Base-by-base conservation (phyloP, 2,888 invertebrate species). In the Axea sp. region DNA sequence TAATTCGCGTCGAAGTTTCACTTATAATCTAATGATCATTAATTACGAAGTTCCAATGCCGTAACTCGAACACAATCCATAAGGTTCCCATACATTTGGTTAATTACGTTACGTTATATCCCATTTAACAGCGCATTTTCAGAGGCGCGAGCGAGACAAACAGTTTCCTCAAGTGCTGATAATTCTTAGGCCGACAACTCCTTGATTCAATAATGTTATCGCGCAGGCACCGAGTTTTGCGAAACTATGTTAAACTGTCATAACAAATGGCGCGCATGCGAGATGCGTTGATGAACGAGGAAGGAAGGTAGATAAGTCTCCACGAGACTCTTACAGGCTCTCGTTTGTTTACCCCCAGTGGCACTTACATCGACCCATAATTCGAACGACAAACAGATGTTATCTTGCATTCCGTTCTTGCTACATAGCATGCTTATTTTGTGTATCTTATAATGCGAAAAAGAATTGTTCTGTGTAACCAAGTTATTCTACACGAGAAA, bases 241-340 rank as follows among this genome's bases (percentile, higher is more conserved):
- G 60, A 55, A 73, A 73, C 62, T 67, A 41, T 73, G 67, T 49
- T 73, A 62, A 73, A 73, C 55, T 57, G 67, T 62, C 62, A 51
- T 57, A 62, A 73, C 60, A 57, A 73, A 62, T 59, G 55, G 39
- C 39, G 24, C 17, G 12, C 37, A 19, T 14, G 26, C 26, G 43
- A 30, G 45, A 24, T 33, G 60, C 69, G 51, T 45, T 67, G 65
- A 68, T 49, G 68, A 49, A 55, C 57, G 9, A 19, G 33, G 35
- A 41, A 39, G 60, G 57, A 68, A 62, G 62, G 39, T n/a, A 64
- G 74, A 74, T 74, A 74, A 69, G 69, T 69, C 69, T 49, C 47
- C 28, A 31, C 41, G 33, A 41, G 49, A 31, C 47, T 67, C 45
- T 51, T 47, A 45, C 45, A 49, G 45, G 31, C 59, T 26, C 67